Percentiles rank a stretch among this genome's conserved stretches.
phyloP scores from a whole-genome alignment of 2,113 vertebrate species.

The Hepsetus odoe region DNA sequence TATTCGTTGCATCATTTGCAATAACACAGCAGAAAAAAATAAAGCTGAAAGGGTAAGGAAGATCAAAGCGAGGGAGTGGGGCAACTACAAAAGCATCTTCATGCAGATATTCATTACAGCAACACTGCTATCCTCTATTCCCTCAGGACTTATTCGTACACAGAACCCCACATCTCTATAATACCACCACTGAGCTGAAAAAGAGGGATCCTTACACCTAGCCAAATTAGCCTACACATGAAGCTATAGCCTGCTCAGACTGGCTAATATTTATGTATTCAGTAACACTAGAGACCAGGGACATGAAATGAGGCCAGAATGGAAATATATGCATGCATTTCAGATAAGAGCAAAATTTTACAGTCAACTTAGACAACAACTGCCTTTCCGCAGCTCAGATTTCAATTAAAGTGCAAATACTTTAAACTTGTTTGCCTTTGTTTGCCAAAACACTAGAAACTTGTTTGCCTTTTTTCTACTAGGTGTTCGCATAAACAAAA shows the following conservation, averaged over 20 bases:
- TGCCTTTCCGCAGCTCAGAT: constrained; percentile 18
- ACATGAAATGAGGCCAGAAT: constrained; percentile 34
- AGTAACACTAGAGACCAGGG: constrained; percentile 3
- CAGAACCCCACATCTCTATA: constrained; percentile 25
- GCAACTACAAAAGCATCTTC: constrained; percentile 36
- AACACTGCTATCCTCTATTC: constrained; percentile 30
- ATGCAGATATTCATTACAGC: constrained; percentile 57
- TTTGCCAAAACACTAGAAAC: not conserved
- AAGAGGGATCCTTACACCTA: not conserved
- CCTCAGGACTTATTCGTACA: constrained; percentile 36
- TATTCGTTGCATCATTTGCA: constrained; percentile 22
- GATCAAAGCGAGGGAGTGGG: constrained; percentile 56
- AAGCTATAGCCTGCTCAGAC: not conserved
- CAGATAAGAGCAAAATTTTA: constrained; percentile 4
- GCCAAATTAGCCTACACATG: constrained; percentile 5
- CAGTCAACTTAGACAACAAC: not conserved
- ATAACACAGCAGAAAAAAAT: constrained; percentile 22
- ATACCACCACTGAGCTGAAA: not conserved
- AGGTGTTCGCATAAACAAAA: not conserved
- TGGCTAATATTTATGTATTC: not conserved
- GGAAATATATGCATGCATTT: constrained; percentile 32
- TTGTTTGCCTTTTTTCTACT: not conserved
- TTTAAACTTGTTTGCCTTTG: not conserved
- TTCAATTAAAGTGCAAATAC: constrained; percentile 33
- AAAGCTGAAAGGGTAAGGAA: constrained; percentile 28